Percentiles rank a stretch among this genome's conserved stretches.
Conservation (phyloP, 2,113 vertebrate genomes). For the Vireo altiloquus region DNA sequence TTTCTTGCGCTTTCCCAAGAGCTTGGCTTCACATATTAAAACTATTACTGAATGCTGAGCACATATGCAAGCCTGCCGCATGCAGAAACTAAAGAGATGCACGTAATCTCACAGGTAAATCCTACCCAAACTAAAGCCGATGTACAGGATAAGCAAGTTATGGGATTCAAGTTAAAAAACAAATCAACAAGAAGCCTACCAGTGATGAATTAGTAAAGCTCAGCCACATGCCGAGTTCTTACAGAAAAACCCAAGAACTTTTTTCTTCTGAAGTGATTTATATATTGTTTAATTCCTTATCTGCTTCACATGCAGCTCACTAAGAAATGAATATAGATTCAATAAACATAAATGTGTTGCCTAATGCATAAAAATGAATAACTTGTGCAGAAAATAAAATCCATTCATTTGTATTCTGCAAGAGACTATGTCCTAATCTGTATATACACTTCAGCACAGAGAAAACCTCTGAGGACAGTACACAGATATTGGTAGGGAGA, state of each 20-base stretch:
- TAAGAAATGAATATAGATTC: neutral
- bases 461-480: neutral
- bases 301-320: conserved; percentile 8
- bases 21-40: neutral
- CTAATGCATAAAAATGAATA: neutral
- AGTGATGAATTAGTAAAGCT: neutral
- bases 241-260: neutral
- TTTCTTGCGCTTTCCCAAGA: neutral
- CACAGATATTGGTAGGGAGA: neutral
- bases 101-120: neutral
- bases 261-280: neutral
- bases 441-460: neutral
- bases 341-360: neutral
- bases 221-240: neutral
- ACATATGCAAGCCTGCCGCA: neutral
- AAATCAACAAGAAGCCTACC: neutral
- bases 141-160: neutral
- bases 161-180: neutral
- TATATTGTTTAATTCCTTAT: conserved; percentile 9
- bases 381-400: conserved; percentile 13
- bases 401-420: conserved; percentile 27
- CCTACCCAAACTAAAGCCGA: neutral
- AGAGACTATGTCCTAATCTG: neutral
- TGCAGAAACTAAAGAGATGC: neutral
- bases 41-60: neutral